Base-by-base conservation (phyloP, 2,888 invertebrate genomes). In the Antitype chi region DNA sequence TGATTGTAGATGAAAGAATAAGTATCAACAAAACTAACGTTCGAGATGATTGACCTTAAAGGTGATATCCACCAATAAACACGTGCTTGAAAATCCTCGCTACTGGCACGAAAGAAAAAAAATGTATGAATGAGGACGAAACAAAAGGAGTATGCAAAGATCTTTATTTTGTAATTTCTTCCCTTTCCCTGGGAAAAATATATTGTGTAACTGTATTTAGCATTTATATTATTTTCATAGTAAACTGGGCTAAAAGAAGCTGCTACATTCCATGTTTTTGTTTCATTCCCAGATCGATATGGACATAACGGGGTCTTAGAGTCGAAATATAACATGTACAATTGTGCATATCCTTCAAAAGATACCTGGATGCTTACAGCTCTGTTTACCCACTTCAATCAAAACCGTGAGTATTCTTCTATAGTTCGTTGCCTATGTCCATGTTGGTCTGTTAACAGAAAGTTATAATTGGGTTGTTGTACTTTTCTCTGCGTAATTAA, bases 281-380 rank as follows among this genome's bases (percentile, higher is more conserved):
- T 87, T 87, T 87, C 79, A 82, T 87, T 83, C 87, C 74, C 87
- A 87, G 87, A 87, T 87, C 87, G 85, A 78, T 85, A 87, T 87
- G 87, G 87, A 87, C 74, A 84, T 87, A 85, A 86, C 80, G 78
- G 88, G 85, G 84, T 87, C 83, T 87, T 87, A 87, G 86, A 88
- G 68, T 87, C 87, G 78, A 87, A 79, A 83, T 88, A 87, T 87
- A 87, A 87, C 78, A 87, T 87, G 87, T 87, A 87, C 87, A 87
- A 87, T 87, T 87, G 87, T 88, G 88, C 87, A 86, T 87, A 88
- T 74, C 87, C 87, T 70, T 81, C 87, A 79, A 87, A 87, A 85
- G 87, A 87, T 88, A 87, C 87, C 87, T 87, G 87, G 87, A 87
- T 88, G 88, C 88, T 88, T 86, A 87, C 87, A 43, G 87, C 87